Conservation (phyloP, 2,113 vertebrate species). For the Apaloderma vittatum region DNA sequence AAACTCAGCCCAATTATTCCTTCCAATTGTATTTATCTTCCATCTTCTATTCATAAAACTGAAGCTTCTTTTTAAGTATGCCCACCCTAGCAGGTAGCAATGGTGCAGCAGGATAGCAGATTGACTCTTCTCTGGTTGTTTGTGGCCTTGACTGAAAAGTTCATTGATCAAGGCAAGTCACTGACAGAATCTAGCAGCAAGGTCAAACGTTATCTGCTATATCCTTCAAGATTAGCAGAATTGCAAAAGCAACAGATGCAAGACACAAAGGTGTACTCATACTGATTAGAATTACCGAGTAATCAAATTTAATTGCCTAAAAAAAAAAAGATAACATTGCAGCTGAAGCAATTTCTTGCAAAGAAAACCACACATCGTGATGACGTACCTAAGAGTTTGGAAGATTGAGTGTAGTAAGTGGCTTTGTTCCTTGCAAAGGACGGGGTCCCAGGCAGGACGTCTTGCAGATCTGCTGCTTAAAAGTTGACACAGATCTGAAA, state of each 20-base stretch:
- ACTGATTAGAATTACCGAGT: neutral
- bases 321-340: neutral
- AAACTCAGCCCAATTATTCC: neutral
- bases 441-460: fast-evolving
- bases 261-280: neutral
- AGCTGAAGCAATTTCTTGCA: neutral
- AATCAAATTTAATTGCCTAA: neutral
- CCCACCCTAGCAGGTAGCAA: neutral
- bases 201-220: neutral
- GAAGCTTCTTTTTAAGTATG: neutral
- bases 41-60: neutral
- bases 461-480: neutral
- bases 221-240: neutral
- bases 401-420: neutral
- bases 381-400: neutral
- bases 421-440: neutral
- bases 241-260: neutral
- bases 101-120: neutral
- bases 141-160: neutral
- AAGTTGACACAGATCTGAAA: neutral
- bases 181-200: neutral
- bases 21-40: neutral
- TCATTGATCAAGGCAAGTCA: neutral
- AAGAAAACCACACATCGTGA: neutral
- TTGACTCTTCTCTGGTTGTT: neutral